These are phyloP conservation scores for Idaea biselata DNA, from an alignment of 2,888 invertebrate species.

Conservation along the genomic window DNA sequence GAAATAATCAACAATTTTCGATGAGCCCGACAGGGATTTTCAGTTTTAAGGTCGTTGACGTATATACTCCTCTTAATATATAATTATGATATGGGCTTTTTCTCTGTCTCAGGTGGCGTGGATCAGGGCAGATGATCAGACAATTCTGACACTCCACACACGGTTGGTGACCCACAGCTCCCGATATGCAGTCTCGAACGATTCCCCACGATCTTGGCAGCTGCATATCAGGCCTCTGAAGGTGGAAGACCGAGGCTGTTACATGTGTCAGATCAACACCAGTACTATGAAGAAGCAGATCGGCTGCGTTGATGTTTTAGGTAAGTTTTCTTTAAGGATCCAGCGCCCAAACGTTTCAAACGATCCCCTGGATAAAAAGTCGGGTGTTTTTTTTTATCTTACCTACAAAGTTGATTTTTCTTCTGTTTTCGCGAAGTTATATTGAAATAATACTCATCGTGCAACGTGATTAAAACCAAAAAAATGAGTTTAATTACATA, in stretches of 20 bases:
- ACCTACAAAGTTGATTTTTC: too few relatives aligned
- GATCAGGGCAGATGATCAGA: slow-evolving; percentile 88
- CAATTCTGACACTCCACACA: slow-evolving; percentile 86
- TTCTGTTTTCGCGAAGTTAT: too few relatives aligned
- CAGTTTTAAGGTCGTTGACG: too few relatives aligned
- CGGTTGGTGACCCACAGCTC: slow-evolving; percentile 88
- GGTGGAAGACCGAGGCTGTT: slow-evolving; percentile 88
- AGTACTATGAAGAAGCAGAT: slow-evolving; percentile 88
- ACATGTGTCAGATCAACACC: slow-evolving; percentile 91
- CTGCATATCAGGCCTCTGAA: slow-evolving; percentile 86
- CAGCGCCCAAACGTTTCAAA: neutral
- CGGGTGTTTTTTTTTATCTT: too few relatives aligned
- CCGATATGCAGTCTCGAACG: slow-evolving; percentile 85
- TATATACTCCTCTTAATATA: too few relatives aligned
- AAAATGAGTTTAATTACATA: too few relatives aligned
- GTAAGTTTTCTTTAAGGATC: slow-evolving; percentile 63
- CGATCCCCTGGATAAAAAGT: too few relatives aligned
- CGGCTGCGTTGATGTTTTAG: slow-evolving; percentile 88
- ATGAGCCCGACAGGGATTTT: too few relatives aligned
- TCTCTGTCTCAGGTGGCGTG: slow-evolving; percentile 83
- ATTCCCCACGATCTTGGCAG: slow-evolving; percentile 86
- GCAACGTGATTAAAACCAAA: too few relatives aligned
- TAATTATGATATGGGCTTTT: too few relatives aligned
- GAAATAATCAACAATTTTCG: too few relatives aligned
- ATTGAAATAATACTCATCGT: too few relatives aligned